Percentiles rank a stretch among this genome's conserved stretches.
Conservation (phyloP, 2,797 vertebrate species). For the Oceanodroma leucorhoa region DNA sequence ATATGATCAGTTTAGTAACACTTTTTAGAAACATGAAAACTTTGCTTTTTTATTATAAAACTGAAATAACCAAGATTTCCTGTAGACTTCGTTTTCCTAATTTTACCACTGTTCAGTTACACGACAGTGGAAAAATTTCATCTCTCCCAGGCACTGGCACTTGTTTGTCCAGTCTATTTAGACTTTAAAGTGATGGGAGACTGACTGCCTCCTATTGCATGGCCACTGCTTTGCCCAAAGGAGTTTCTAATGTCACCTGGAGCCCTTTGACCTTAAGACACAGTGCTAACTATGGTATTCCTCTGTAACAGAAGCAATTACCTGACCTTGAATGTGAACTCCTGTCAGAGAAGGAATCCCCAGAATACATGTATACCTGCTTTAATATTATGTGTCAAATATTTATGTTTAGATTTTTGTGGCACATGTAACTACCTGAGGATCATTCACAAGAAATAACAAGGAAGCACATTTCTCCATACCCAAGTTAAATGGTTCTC, state of each 20-base stretch:
- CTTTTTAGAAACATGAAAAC: background rate
- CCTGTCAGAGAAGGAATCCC: background rate
- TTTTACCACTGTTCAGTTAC: background rate
- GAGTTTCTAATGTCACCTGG: background rate
- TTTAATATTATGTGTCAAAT: background rate
- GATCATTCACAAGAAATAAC: background rate
- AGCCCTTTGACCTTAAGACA: background rate
- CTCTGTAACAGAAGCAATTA: background rate
- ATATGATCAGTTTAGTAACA: background rate
- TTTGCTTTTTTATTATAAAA: background rate
- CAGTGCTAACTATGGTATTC: background rate
- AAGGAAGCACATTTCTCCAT: background rate
- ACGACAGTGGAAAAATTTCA: background rate
- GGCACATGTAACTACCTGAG: background rate
- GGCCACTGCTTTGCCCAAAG: background rate
- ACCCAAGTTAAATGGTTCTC: background rate
- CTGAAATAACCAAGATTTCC: background rate
- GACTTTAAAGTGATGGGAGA: background rate
- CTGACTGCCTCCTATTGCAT: background rate
- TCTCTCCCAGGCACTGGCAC: background rate
- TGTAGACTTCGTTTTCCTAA: background rate
- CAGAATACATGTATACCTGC: background rate
- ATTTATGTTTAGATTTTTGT: background rate
- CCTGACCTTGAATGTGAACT: background rate
- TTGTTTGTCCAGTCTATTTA: background rate